Conservation (phyloP, 2,797 vertebrate genomes). For the Rhinatrema bivittatum region DNA sequence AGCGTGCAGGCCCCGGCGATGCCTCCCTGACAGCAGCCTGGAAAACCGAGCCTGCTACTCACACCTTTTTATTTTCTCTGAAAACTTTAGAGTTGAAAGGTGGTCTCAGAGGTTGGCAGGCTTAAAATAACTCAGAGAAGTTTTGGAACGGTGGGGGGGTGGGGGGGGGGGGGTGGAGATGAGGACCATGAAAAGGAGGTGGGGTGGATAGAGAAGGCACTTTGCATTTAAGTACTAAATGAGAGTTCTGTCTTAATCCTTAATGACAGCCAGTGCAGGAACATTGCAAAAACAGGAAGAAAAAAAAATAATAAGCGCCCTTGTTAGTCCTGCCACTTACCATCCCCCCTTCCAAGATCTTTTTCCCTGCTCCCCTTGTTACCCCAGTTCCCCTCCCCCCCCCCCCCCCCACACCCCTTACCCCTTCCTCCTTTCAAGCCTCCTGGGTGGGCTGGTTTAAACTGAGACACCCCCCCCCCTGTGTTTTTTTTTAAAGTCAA, state of each 20-base stretch:
- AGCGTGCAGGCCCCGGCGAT: not conserved
- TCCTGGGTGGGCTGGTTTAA: slow-evolving; percentile 32
- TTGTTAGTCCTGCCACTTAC: too few relatives aligned
- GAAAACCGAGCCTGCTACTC: not conserved
- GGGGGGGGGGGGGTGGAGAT: not conserved
- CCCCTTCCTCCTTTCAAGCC: not conserved
- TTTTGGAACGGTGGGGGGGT: not conserved
- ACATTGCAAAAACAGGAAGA: accelerated
- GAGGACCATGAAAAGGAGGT: not conserved
- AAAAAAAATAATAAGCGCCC: not conserved
- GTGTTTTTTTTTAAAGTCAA: too few relatives aligned
- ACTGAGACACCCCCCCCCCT: slow-evolving; percentile 3
- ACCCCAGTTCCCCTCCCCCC: not conserved
- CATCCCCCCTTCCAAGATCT: too few relatives aligned
- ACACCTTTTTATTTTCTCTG: slow-evolving; percentile 19
- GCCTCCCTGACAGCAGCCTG: not conserved
- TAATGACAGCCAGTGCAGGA: not conserved
- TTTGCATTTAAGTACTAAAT: accelerated
- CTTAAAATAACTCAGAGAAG: slow-evolving; percentile 18
- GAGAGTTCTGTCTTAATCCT: not conserved
- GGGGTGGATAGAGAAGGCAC: too few relatives aligned
- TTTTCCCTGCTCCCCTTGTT: too few relatives aligned
- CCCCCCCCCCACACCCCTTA: not conserved
- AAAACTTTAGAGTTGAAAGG: slow-evolving; percentile 24
- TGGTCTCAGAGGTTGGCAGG: not conserved